Conservation (phyloP, 2,888 invertebrate species). For the Agrotis exclamationis region DNA sequence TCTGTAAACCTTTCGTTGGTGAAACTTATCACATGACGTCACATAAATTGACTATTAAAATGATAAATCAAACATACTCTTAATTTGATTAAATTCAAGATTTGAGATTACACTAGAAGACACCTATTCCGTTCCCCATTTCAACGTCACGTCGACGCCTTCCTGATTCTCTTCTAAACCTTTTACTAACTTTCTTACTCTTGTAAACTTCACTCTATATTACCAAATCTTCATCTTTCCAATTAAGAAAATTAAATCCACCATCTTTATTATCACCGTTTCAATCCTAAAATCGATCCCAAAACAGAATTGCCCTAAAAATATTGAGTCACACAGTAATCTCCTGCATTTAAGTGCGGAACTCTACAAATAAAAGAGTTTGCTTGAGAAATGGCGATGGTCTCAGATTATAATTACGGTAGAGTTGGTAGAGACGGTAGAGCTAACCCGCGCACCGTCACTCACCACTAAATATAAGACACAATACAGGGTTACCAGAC, state of each 20-base stretch:
- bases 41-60: not conserved
- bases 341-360: constrained; percentile 51
- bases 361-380: constrained; percentile 68
- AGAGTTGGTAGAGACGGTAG: constrained; percentile 60
- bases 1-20: too few relatives aligned
- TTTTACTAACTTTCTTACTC: too few relatives aligned
- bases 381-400: constrained; percentile 81
- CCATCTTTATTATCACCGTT: not conserved
- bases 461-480: constrained; percentile 85
- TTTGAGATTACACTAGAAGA: not conserved
- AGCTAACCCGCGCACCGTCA: constrained; percentile 83
- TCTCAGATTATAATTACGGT: constrained; percentile 85
- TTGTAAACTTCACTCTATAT: too few relatives aligned
- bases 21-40: too few relatives aligned
- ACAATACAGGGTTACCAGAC: constrained; percentile 51
- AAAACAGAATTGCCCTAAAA: constrained; percentile 26
- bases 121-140: not conserved
- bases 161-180: too few relatives aligned
- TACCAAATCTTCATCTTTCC: not conserved
- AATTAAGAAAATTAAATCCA: not conserved
- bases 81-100: not conserved
- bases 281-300: constrained; percentile 9
- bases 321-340: constrained; percentile 52
- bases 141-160: not conserved
- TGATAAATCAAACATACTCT: not conserved